Evolutionary conservation across 1,140 invertebrate genomes (phyloP), one percentile per base, ranked within the genome.

Genomic region (Halyomorpha halys): DNA sequence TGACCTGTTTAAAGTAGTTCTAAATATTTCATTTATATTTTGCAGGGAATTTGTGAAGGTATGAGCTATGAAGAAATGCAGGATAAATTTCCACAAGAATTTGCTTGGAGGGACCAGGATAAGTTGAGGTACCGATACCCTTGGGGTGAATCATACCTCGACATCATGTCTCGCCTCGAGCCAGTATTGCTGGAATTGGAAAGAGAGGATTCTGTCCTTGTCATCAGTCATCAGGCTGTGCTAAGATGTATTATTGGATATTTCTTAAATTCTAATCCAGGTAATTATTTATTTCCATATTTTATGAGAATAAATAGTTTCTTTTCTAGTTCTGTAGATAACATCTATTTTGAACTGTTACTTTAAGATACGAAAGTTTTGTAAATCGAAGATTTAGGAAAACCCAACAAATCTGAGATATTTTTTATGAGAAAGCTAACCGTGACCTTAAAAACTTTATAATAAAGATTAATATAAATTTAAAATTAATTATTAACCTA

Each of bases 41-140:
- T 79, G 18, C 74, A 90, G 87, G 92, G 94, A 54, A 89, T 94
- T 56, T 96, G 92, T 77, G 93, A 96, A 76, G 89, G 88, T 18
- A 80, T 95, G 68, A 93, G 91, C 0, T 97, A 96, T 73, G 91
- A 95, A 75, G 93, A 96, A 75, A 93, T 97, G 76, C 87, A 92
- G 69, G 85, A 87, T 64, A 83, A 84, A 56, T 93, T 89, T 79
- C 92, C 92, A 1, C 85, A 89, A 70, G 93, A 96, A 75, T 92
- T 96, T 75, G 90, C 90, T 1, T 84, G 88, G 77, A 79, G 94
- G 15, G 91, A 96, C 75, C 84, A 90, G 70, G 90, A 96, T 73
- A 97, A 97, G 76, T 81, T 94, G 62, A 86, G 87, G 68, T 97
- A 95, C 75, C 82, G 93, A 47, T 96, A 96, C 76, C 91, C 91